Conservation (phyloP, 2,888 invertebrate species). For the Micropterix aruncella region DNA sequence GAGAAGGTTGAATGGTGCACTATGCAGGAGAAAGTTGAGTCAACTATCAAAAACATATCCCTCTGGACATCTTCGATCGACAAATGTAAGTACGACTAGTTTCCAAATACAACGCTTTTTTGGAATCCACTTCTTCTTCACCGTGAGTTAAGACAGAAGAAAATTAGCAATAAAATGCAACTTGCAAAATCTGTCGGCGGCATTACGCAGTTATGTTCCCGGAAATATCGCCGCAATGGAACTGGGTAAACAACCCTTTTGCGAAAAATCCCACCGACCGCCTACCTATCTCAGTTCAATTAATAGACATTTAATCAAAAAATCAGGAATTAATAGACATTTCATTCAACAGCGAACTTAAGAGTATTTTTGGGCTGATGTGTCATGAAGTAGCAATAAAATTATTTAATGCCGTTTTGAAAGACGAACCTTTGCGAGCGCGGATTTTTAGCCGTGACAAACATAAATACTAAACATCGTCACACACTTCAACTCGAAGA, state of each 20-base stretch:
- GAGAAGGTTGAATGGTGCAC: too few species aligned
- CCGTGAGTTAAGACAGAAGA: too few species aligned
- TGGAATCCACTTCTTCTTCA: not conserved
- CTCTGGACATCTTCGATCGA: not conserved
- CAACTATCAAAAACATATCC: not conserved
- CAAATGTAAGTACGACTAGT: not conserved
- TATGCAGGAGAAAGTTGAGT: slow-evolving; percentile 1
- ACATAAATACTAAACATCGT: too few species aligned
- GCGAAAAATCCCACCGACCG: not conserved
- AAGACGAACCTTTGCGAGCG: not conserved
- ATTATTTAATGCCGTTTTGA: not conserved
- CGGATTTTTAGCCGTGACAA: slow-evolving; percentile 1
- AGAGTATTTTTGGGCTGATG: not conserved
- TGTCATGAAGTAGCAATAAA: not conserved
- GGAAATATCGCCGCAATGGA: not conserved
- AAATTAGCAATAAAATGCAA: not conserved
- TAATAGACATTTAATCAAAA: too few species aligned
- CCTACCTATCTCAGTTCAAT: not conserved
- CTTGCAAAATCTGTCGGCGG: not conserved
- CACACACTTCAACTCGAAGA: too few species aligned
- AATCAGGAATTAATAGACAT: not conserved
- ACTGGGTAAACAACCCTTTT: slow-evolving; percentile 1
- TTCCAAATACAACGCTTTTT: not conserved
- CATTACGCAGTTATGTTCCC: slow-evolving; percentile 1
- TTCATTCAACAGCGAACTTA: not conserved